Conservation (phyloP, 2,888 invertebrate genomes). For the Stramonita haemastoma region DNA sequence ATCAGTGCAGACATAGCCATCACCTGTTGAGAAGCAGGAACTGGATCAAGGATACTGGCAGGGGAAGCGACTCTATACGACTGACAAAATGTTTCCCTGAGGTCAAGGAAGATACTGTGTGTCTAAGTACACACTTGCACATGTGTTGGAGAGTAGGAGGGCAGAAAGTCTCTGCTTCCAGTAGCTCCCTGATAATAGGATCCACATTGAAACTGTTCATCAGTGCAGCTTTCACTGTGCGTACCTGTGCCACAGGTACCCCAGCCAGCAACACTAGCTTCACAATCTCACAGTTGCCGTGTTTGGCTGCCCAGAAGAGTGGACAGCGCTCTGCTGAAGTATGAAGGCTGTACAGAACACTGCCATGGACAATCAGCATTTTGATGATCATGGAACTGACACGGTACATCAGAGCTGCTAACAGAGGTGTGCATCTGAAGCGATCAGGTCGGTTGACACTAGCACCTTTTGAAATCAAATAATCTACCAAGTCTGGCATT, state of each 20-base stretch:
- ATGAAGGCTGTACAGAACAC: slow-evolving; percentile 64
- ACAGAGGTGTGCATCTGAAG: slow-evolving; percentile 72
- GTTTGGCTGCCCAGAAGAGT: slow-evolving; percentile 69
- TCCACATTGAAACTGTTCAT: slow-evolving; percentile 59
- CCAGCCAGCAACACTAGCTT: slow-evolving; percentile 65
- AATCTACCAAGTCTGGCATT: slow-evolving; percentile 68
- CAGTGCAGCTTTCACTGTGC: slow-evolving; percentile 64
- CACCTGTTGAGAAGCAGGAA: slow-evolving; percentile 59
- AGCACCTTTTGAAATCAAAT: slow-evolving; percentile 69
- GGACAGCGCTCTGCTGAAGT: slow-evolving; percentile 67
- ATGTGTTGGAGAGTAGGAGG: slow-evolving; percentile 66
- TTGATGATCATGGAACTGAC: slow-evolving; percentile 69
- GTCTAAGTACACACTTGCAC: slow-evolving; percentile 61
- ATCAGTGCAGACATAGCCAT: slow-evolving; percentile 13
- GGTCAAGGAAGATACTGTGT: slow-evolving; percentile 57
- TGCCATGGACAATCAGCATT: slow-evolving; percentile 68
- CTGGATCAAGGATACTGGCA: slow-evolving; percentile 64
- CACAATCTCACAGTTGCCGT: slow-evolving; percentile 66
- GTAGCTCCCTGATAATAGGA: slow-evolving; percentile 56
- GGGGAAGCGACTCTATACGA: slow-evolving; percentile 60
- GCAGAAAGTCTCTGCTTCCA: slow-evolving; percentile 61
- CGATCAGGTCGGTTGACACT: slow-evolving; percentile 73
- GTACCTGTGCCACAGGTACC: slow-evolving; percentile 62
- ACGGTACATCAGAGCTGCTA: slow-evolving; percentile 68
- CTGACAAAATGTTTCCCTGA: slow-evolving; percentile 65